Conservation (phyloP, 2,113 vertebrate species). For the Psophia crepitans region DNA sequence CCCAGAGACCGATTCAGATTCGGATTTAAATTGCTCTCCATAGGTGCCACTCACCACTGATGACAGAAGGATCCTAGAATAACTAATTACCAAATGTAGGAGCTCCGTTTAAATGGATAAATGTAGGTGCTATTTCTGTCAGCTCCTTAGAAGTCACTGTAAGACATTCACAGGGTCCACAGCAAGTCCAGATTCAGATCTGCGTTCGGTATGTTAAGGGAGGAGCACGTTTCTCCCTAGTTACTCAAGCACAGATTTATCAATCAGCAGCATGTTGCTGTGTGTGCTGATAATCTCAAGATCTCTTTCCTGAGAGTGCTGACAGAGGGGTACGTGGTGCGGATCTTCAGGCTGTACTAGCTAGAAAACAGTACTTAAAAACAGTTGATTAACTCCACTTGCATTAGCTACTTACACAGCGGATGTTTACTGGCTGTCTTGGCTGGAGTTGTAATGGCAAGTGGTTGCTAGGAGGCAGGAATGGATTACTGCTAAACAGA, state of each 20-base stretch:
- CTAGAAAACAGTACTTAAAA: neutral
- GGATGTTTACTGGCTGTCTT: slow-evolving; percentile 36
- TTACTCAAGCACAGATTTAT: neutral
- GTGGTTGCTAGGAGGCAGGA: slow-evolving; percentile 18
- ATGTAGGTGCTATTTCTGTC: neutral
- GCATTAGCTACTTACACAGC: neutral
- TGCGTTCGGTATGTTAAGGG: neutral
- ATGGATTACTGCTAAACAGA: slow-evolving; percentile 15
- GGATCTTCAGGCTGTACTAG: neutral
- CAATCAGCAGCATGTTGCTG: neutral
- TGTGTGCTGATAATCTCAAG: slow-evolving; percentile 19
- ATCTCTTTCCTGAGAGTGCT: neutral
- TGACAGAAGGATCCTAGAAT: neutral
- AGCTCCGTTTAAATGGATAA: neutral
- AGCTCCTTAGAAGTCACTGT: neutral
- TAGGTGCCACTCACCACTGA: neutral
- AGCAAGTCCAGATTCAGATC: neutral
- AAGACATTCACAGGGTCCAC: neutral
- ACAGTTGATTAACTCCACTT: slow-evolving; percentile 40
- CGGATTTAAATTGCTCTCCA: neutral
- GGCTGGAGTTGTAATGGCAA: neutral
- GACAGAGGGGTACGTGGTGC: neutral
- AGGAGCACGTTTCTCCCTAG: neutral
- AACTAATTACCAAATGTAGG: neutral
- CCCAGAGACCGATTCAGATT: neutral